Conservation (phyloP, 2,888 invertebrate genomes). For the Netelia fuscicornis region DNA sequence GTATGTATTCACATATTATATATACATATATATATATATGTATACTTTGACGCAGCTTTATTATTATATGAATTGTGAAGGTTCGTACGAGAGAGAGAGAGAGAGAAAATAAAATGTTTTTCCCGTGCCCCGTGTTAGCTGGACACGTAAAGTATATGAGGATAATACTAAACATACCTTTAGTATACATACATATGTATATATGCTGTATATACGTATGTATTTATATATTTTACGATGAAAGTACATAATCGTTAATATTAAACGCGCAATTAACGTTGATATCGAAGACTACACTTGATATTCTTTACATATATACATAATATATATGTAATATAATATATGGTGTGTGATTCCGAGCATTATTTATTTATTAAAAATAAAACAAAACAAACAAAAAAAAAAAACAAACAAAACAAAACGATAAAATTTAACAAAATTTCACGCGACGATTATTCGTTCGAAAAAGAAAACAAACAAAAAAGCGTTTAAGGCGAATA, state of each 20-base stretch:
- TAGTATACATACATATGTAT: conserved; percentile 51
- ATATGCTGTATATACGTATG: conserved; percentile 7
- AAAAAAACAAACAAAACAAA: neutral
- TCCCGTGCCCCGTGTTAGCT: conserved; percentile 56
- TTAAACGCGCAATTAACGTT: conserved; percentile 58
- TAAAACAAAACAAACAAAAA: neutral
- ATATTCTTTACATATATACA: conserved; percentile 32
- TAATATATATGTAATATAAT: conserved; percentile 3
- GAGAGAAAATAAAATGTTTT: conserved; percentile 47
- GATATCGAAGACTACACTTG: conserved; percentile 46
- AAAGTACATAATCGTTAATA: conserved; percentile 74
- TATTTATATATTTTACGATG: conserved; percentile 74
- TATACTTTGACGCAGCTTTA: conserved; percentile 51
- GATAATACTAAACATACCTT: conserved; percentile 56
- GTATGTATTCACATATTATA: conserved; percentile 43
- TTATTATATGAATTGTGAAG: conserved; percentile 21
- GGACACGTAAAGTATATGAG: conserved; percentile 47
- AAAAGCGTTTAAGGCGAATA: conserved; percentile 7
- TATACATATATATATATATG: conserved; percentile 58
- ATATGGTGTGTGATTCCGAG: conserved; percentile 41
- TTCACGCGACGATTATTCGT: neutral
- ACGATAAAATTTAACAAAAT: neutral
- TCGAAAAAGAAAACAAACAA: neutral
- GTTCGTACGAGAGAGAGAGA: conserved; percentile 31
- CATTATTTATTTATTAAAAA: conserved; percentile 15